Evolutionary conservation across 92 coral and sea anemone species (phyloP), one percentile per base, ranked within the genome.

Genomic region (Epizoanthus illoricatus): DNA sequence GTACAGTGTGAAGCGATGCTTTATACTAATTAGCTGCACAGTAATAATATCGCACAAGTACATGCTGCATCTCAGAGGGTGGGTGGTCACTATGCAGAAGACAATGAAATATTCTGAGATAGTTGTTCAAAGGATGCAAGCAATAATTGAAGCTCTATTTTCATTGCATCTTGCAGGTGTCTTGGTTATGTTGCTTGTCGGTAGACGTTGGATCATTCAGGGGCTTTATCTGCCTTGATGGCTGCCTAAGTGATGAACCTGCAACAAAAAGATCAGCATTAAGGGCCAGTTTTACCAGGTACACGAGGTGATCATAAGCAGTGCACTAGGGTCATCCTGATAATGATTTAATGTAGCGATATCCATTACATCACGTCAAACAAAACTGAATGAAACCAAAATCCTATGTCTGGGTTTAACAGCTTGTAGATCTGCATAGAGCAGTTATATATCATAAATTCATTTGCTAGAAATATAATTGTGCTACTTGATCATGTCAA

Each of bases 91-190:
- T 52, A 13, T 9, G 15, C 56, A 52, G 56, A 52, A 28, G 2
- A 52, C 2, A 52, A 10, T 7, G 56, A 52, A 52, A 11, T 11
- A 7, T 52, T 52, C 12, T 52, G 11, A 52, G 56, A 52, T 52
- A 52, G 56, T 52, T 52, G 56, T 52, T 52, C 10, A 52, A 49
- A 52, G 12, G 56, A 9, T 9, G 13, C 56, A 52, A 12, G 56
- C 15, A 52, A 11, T 52, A 11, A 6, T 13, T 9, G 56, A 52
- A 52, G 11, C 15, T 7, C 56, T 52, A 16, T 52, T 52, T 62
- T 76, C 41, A 76, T 39, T 76, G 81, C 81, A 76, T 62, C 70
- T 61, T 76, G 81, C 81, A 76, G 69, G 81, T 19, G 43, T 76
- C 81, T 62, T 76, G 62, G 81, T 42, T 41, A 56, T 39, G 20